Percentiles rank a stretch among this genome's conserved stretches.
phyloP scores from a whole-genome alignment of 2,888 invertebrate species.

The Rhimphoctona megacephalus region DNA sequence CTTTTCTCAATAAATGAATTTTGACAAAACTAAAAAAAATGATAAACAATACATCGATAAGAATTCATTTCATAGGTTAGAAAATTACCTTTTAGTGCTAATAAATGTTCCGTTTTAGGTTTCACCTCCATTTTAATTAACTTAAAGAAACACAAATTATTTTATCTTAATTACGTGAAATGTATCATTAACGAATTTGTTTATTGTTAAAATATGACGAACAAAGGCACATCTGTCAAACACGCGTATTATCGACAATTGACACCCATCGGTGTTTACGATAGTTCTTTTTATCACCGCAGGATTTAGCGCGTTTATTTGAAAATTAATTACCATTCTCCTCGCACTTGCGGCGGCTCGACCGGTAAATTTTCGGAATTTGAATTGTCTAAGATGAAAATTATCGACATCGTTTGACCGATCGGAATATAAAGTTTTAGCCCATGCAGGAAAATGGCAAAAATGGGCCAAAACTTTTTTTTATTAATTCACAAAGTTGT shows the following conservation, averaged over 20 bases:
- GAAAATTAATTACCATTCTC: not conserved
- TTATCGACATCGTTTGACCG: too few relatives aligned
- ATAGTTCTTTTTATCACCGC: not conserved
- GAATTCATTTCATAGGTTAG: slow-evolving; percentile 20
- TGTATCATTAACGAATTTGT: not conserved
- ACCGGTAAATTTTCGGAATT: too few relatives aligned
- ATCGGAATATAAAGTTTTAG: too few relatives aligned
- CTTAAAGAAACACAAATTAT: not conserved
- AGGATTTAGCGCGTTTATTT: not conserved
- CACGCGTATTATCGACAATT: not conserved
- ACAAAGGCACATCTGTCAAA: slow-evolving; percentile 41
- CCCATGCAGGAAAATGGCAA: too few relatives aligned
- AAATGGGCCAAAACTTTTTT: too few relatives aligned
- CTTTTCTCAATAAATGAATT: not conserved
- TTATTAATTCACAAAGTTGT: too few relatives aligned
- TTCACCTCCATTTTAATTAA: slow-evolving; percentile 86
- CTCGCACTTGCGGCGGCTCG: too few relatives aligned
- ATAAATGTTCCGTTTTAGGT: slow-evolving; percentile 87
- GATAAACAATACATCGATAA: not conserved
- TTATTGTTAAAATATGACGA: slow-evolving; percentile 3
- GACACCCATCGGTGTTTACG: not conserved
- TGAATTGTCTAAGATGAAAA: too few relatives aligned
- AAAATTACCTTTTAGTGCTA: slow-evolving; percentile 87
- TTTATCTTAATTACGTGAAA: not conserved
- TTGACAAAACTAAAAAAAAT: not conserved